Conservation (phyloP, 2,888 invertebrate species). For the Cerceris rybyensis region DNA sequence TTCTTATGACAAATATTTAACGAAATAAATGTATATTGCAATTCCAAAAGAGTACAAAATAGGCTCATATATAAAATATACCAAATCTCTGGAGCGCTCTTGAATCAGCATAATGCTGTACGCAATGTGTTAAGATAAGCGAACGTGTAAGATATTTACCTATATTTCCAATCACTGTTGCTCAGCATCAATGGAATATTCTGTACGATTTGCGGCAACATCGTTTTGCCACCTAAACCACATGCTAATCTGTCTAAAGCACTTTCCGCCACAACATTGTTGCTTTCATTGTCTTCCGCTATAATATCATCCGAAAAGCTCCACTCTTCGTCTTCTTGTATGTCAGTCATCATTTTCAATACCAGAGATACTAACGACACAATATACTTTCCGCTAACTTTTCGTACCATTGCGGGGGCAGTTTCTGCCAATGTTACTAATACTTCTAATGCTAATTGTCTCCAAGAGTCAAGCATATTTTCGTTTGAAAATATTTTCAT, state of each 20-base stretch:
- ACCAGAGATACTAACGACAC: constrained; percentile 91
- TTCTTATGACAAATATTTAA: too few relatives aligned
- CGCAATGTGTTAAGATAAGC: background rate
- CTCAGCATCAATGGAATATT: constrained; percentile 94
- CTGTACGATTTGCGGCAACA: constrained; percentile 93
- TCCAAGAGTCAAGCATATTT: constrained; percentile 90
- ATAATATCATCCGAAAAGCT: constrained; percentile 92
- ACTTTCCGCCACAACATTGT: constrained; percentile 97
- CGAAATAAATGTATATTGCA: too few relatives aligned
- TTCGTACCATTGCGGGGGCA: constrained; percentile 97
- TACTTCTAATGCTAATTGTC: constrained; percentile 95
- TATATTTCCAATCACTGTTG: constrained; percentile 91
- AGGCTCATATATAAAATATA: too few relatives aligned
- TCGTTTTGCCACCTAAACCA: constrained; percentile 96
- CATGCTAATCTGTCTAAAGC: constrained; percentile 98
- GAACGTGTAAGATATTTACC: constrained; percentile 77
- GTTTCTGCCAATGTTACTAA: constrained; percentile 94
- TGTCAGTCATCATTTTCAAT: constrained; percentile 96
- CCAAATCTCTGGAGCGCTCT: too few relatives aligned
- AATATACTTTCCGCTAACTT: constrained; percentile 93
- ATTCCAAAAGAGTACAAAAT: too few relatives aligned
- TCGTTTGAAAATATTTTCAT: constrained; percentile 87
- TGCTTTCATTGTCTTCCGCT: constrained; percentile 97
- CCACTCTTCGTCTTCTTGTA: constrained; percentile 96
- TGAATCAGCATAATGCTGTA: too few relatives aligned